Evolutionary conservation across 2,797 vertebrate species (phyloP), one percentile per base, ranked within the genome.

Genomic region (Clarias fuscus): DNA sequence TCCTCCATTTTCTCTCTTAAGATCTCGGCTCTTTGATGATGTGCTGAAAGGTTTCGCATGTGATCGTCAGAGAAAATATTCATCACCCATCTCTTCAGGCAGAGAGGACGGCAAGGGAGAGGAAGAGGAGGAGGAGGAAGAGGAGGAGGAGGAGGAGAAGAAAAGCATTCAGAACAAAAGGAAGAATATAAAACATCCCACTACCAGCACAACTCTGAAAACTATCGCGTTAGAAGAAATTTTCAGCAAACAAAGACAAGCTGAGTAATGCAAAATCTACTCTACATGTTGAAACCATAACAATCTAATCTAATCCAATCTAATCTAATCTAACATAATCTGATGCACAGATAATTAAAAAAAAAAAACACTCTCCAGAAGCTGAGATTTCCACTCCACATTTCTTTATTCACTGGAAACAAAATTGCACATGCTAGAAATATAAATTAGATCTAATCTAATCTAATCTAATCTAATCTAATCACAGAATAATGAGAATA

Each of bases 51-150:
- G n/a, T 84, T 75, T 20, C 71, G 67, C 70, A 56, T 73, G 53
- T n/a, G 82, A 70, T 84, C 68, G 3, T 73, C 40, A 85, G 64
- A 68, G 64, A 78, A 85, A 67, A 33, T 58, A 79, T 85, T 79
- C 84, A 59, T 77, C 22, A 67, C 22, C 48, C 67, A 22, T 53
- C 43, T 76, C 61, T 77, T 84, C 27, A 65, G 72, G 83, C 78
- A 64, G 24, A 48, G 79, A 81, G 62, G 37, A 43, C 1, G 7
- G 40, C 14, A 40, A 43, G 20, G 59, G 15, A 0, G 13, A 40
- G 30, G 56, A 33, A 18, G 75, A 30, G 17, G 15, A 53, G 6
- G 11, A 53, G 14, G 43, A 18, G 53, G 14, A 22, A 20, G 76
- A 43, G 7, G 71, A 61, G 20, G 33, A 65, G 18, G 37, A 81